Conservation (phyloP, 2,113 vertebrate species). For the Saccopteryx leptura region DNA sequence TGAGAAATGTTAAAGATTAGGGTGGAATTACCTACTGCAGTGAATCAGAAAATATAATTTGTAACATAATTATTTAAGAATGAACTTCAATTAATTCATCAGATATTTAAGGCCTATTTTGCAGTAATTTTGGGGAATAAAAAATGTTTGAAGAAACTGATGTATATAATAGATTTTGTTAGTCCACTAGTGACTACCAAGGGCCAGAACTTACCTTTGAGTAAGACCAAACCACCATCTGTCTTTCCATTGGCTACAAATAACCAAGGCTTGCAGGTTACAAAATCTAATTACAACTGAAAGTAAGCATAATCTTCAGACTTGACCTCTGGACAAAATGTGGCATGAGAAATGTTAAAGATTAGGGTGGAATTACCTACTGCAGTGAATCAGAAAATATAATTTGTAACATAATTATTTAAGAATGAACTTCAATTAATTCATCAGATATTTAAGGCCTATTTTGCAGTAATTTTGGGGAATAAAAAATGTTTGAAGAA, state of each 20-base stretch:
- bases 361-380: background rate
- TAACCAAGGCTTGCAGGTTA: background rate
- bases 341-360: background rate
- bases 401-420: background rate
- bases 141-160: background rate
- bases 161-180: background rate
- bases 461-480: background rate
- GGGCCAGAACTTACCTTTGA: background rate
- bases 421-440: background rate
- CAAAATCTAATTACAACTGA: background rate
- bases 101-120: background rate
- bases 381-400: background rate
- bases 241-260: background rate
- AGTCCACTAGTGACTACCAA: background rate
- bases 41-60: background rate
- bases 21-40: background rate
- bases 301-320: background rate
- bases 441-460: background rate
- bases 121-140: background rate
- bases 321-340: background rate
- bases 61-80: background rate
- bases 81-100: background rate
- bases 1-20: background rate
- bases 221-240: background rate
- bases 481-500: background rate